Evolutionary conservation across 2,113 vertebrate species (phyloP).

Genomic region (Apistogramma diplotaenia): DNA sequence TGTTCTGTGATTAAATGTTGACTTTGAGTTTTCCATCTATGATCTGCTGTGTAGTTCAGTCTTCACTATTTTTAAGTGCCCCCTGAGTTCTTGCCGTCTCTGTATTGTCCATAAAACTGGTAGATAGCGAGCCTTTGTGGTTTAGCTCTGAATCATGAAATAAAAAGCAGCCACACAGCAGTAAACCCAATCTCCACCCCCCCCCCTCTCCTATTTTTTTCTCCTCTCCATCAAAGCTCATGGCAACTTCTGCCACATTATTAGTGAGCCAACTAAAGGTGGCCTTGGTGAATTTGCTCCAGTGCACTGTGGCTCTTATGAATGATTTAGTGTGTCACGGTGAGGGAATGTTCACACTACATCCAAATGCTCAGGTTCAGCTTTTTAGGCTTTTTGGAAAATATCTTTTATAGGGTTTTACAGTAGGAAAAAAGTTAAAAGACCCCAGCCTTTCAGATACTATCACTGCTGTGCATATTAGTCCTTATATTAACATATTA

Average conservation of each 20-base stretch:
- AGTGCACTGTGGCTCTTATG: slow-evolving; percentile 4
- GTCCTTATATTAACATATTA: slow-evolving; percentile 6
- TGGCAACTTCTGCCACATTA: slow-evolving; percentile 30
- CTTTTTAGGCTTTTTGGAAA: background rate
- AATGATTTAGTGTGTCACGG: slow-evolving; percentile 29
- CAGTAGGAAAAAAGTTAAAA: background rate
- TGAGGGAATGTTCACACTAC: slow-evolving; percentile 15
- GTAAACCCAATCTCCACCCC: slow-evolving; percentile 11
- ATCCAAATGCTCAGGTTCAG: background rate
- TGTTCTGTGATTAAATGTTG: background rate
- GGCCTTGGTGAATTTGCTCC: slow-evolving; percentile 37
- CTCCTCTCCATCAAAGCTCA: slow-evolving; percentile 23
- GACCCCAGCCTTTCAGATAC: background rate
- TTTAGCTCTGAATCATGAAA: slow-evolving; percentile 28
- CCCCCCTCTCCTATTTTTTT: background rate
- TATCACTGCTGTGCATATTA: background rate
- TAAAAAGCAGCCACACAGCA: slow-evolving; percentile 13
- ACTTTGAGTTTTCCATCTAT: background rate
- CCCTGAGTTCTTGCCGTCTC: background rate
- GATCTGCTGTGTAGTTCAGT: slow-evolving; percentile 4
- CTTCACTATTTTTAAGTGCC: background rate
- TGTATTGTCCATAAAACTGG: slow-evolving; percentile 9
- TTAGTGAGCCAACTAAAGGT: slow-evolving; percentile 38
- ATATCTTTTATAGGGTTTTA: background rate
- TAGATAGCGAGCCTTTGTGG: slow-evolving; percentile 19